These are phyloP conservation scores for Araneus ventricosus DNA, from an alignment of 1,140 invertebrate genomes.

Conservation along the genomic window DNA sequence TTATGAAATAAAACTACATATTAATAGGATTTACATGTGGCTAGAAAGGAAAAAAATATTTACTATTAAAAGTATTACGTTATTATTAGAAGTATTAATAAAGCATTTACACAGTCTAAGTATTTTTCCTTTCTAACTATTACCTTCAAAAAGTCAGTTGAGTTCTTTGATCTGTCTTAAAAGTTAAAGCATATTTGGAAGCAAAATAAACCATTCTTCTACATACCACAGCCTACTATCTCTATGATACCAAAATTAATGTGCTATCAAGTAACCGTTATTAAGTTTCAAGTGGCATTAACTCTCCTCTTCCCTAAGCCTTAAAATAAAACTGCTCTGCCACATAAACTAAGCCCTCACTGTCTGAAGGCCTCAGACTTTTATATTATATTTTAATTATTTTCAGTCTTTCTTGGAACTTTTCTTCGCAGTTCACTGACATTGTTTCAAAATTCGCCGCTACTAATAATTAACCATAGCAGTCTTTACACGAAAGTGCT, in stretches of 20 bases:
- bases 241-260: background rate
- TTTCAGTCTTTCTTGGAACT: slow-evolving; percentile 42
- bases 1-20: no score
- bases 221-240: no score
- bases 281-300: background rate
- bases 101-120: no score
- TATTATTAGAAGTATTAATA: no score
- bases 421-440: slow-evolving; percentile 35
- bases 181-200: no score
- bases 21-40: no score
- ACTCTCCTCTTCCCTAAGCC: background rate
- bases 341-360: background rate
- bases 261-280: background rate
- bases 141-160: no score
- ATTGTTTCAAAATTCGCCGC: background rate
- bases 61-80: no score
- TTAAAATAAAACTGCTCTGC: background rate
- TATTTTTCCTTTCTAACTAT: no score
- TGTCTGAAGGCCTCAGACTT: background rate
- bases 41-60: no score
- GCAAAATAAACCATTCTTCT: no score
- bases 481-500: background rate
- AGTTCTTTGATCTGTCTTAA: no score
- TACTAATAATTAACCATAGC: slow-evolving; percentile 18
- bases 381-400: slow-evolving; percentile 35